Base-by-base conservation (phyloP, 2,888 invertebrate genomes). In the Agrotis puta region DNA sequence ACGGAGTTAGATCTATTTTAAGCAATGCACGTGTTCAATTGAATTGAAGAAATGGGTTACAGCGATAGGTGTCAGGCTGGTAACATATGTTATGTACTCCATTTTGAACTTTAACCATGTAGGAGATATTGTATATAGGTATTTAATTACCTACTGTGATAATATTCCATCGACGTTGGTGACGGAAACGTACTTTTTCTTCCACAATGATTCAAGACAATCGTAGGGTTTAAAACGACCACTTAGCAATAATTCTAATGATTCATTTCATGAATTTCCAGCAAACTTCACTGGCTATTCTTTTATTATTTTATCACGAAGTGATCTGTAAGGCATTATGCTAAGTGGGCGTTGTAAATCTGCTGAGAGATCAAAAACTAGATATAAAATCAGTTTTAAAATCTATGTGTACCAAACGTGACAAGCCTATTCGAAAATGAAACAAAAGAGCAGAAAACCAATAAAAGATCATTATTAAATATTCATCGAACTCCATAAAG, bases 41-140 rank as follows among this genome's bases (percentile, higher is more conserved):
- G 51, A 61, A 59, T 61, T 64, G 79, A 83, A 79, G 79, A 79
- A 79, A 79, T 79, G 74, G 79, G 79, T 82, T 79, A 68, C 62
- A 50, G n/a, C 43, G 83, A 79, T 83, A 68, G 64, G 78, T 79
- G 78, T 68, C 79, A 63, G 33, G 22, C 64, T 61, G 18, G 45
- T 16, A 43, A 72, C 74, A 48, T 53, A 64, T 83, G 54, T 63
- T 56, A 58, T 59, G 63, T 82, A 78, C 78, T 69, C 61, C 22
- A 68, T 57, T 56, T 22, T 79, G 79, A 79, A 83, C 79, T 81
- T 81, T 75, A 76, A 50, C 74, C 71, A 53, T 45, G 7, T 56
- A 47, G 22, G 4, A 61, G 61, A 61, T 72, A 61, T 33, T 70
- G 22, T 11, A 33, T 3, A 20, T 70, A 59, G 48, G n/a, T 61